These are phyloP conservation scores for Hyperoodon ampullatus DNA, from an alignment of 2,113 vertebrate genomes.

Conservation along the genomic window DNA sequence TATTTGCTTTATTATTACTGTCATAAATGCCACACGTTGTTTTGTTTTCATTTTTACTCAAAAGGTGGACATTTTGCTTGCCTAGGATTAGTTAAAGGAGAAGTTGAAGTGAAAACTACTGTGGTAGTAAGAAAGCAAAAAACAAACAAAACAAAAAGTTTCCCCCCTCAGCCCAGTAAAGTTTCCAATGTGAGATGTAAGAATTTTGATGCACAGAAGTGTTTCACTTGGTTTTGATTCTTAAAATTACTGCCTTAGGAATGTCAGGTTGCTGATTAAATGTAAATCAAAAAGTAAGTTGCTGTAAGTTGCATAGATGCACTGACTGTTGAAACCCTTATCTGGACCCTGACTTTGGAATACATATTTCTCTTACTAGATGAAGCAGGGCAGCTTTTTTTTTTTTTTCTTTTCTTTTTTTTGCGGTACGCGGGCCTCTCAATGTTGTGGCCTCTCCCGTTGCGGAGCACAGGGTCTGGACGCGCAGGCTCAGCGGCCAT, in stretches of 20 bases:
- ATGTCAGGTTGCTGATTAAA: not conserved
- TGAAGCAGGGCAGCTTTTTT: not conserved
- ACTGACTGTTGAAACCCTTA: not conserved
- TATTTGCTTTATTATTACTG: not conserved
- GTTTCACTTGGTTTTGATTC: constrained; percentile 1
- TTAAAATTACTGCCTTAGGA: constrained; percentile 9
- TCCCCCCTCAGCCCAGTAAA: not conserved
- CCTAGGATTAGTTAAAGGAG: constrained; percentile 51
- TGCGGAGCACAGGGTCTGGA: too few species aligned
- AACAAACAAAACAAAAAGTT: not conserved
- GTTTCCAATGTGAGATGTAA: not conserved
- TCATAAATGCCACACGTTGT: not conserved
- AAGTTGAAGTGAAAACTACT: constrained; percentile 60
- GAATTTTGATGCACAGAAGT: not conserved
- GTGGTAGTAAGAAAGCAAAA: not conserved
- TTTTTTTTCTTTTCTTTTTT: too few species aligned
- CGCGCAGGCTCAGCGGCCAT: too few species aligned
- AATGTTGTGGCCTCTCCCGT: too few species aligned
- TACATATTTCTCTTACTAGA: not conserved
- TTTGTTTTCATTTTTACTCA: constrained; percentile 24
- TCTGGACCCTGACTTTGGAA: not conserved
- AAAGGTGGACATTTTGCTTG: not conserved
- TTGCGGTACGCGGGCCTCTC: too few species aligned
- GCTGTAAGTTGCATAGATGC: fast-evolving
- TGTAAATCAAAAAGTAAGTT: not conserved